Base-by-base conservation (phyloP, 1,140 invertebrate species). In the Listronotus bonariensis region DNA sequence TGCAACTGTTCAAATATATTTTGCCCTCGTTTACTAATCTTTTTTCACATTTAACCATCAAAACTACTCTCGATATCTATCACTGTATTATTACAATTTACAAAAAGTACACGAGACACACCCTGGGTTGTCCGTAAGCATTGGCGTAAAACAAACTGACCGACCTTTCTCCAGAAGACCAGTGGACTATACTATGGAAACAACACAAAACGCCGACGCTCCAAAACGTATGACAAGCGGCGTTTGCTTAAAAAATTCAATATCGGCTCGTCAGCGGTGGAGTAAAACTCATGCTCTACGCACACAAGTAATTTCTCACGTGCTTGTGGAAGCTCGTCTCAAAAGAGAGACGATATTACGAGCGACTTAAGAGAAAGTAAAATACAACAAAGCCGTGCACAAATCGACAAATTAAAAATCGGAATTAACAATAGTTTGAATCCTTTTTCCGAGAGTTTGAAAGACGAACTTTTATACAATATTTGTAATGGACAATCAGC, bases 101-200 rank as follows among this genome's bases (percentile, higher is more conserved):
- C 26, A 31, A 18, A 17, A 52, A 5, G 5, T 52, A 3, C 7
- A 36, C 1, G 31, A 51, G 5, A 51, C 43, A 4, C 57, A 60
- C 51, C 57, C 48, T 49, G 11, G 53, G 5, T 14, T 10, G 4
- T 31, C 42, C 20, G 40, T 40, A 5, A 57, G 5, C 43, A 49
- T 75, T 34, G 69, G 68, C 11, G 56, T 75, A 17, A 67, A 59
- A 65, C 32, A 68, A 17, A 72, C 71, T 10, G n/a, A 18, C 3
- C 72, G 69, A 46, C 41, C 66, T 31, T 74, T 74, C 32, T 73
- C 72, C 1, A 55, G 66, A 45, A 52, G 61, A 17, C 71, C 69
- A 7, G 68, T 74, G 17, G 74, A 76, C 54, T 61, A 75, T 2
- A 68, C 63, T 11, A n/a, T 70, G 15, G 60, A 71, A 46, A 48